phyloP scores from a whole-genome alignment of 2,113 vertebrate genomes.

The Chrysemys picta region DNA sequence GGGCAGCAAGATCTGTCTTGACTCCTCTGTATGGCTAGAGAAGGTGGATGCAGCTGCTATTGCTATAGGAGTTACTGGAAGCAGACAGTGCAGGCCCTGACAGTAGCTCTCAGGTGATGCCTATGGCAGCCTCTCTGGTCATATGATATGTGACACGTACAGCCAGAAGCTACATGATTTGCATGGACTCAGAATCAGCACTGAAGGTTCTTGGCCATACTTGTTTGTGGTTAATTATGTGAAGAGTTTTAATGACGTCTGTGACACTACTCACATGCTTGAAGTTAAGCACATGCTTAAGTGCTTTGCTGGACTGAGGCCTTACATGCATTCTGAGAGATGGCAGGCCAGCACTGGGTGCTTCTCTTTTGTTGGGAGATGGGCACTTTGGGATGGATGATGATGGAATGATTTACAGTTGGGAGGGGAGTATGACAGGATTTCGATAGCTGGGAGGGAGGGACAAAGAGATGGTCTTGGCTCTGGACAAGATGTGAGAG shows the following conservation, averaged over 20 bases:
- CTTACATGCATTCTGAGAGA: not conserved
- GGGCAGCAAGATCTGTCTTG: not conserved
- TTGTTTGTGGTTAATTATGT: accelerated
- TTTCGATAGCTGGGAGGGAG: not conserved
- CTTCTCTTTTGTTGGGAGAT: not conserved
- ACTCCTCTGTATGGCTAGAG: not conserved
- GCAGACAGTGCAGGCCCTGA: not conserved
- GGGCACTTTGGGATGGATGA: not conserved
- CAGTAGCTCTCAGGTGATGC: not conserved
- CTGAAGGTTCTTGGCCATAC: not conserved
- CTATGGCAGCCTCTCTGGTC: not conserved
- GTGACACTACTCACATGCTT: not conserved
- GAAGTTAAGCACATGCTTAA: not conserved
- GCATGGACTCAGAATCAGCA: not conserved
- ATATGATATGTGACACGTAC: not conserved
- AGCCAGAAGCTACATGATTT: not conserved
- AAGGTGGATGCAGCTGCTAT: not conserved
- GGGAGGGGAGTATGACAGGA: not conserved
- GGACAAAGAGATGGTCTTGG: not conserved
- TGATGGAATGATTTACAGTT: not conserved
- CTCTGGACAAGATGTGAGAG: not conserved
- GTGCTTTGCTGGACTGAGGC: not conserved
- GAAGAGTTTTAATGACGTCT: not conserved
- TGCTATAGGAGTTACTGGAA: not conserved
- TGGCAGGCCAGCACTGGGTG: not conserved